These are phyloP conservation scores for Oreochromis mossambicus DNA, from an alignment of 2,797 vertebrate genomes.

Conservation along the genomic window DNA sequence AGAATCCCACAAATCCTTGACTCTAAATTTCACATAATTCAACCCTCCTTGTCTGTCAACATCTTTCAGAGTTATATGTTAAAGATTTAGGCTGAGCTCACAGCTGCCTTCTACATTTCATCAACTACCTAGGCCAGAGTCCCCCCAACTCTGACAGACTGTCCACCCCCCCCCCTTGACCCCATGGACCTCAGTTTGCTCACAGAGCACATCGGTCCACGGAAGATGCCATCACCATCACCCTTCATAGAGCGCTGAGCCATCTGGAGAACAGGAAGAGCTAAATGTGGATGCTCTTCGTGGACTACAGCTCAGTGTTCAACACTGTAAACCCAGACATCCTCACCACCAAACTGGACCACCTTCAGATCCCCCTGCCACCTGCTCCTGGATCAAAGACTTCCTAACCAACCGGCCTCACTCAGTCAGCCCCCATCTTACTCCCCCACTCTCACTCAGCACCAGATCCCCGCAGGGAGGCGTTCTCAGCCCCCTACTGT, in stretches of 20 bases:
- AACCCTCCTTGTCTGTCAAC: background rate
- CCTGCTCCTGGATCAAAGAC: background rate
- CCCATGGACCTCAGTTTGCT: background rate
- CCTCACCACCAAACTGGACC: background rate
- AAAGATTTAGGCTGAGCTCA: background rate
- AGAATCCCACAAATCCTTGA: background rate
- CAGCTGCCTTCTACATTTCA: background rate
- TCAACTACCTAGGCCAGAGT: background rate
- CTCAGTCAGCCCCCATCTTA: background rate
- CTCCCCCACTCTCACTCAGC: background rate
- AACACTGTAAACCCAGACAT: background rate
- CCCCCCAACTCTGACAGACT: background rate
- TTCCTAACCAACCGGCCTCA: background rate
- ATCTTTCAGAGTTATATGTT: background rate
- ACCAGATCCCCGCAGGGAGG: background rate
- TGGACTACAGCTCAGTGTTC: background rate
- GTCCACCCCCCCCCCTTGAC: background rate
- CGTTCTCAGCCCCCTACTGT: background rate
- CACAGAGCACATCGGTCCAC: background rate
- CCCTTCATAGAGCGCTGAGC: background rate
- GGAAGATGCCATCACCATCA: background rate
- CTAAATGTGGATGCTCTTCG: accelerated
- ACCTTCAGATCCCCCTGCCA: background rate
- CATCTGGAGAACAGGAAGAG: background rate
- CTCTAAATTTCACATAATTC: background rate